phyloP scores from a whole-genome alignment of 2,888 invertebrate species.

The Caenorhabditis zanzibari region DNA sequence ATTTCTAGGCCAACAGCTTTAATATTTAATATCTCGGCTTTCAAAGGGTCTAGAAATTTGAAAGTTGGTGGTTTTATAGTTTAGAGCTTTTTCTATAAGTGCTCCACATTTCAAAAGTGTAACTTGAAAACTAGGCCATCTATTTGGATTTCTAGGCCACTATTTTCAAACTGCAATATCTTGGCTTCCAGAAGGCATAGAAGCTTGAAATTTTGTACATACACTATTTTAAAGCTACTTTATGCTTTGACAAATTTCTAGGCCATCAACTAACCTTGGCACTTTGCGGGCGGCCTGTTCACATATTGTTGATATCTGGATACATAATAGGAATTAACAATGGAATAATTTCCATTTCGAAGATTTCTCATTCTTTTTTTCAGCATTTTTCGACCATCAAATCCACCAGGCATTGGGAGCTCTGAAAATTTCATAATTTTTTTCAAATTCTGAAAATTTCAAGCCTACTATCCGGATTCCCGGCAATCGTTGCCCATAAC shows the following conservation, averaged over 20 bases:
- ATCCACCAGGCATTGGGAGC: constrained; percentile 61
- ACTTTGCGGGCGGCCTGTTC: constrained; percentile 54
- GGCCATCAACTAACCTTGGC: constrained; percentile 36
- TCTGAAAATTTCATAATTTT: constrained; percentile 24
- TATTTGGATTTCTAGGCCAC: too few relatives aligned
- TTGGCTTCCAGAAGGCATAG: too few relatives aligned
- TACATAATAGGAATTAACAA: constrained; percentile 59
- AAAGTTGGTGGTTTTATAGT: too few relatives aligned
- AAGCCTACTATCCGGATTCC: constrained; percentile 62
- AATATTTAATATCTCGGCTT: not conserved
- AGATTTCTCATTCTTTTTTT: not conserved
- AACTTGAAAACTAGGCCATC: too few relatives aligned
- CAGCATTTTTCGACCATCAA: constrained; percentile 37
- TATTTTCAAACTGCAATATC: too few relatives aligned
- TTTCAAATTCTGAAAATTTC: too few relatives aligned
- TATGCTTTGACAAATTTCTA: not conserved
- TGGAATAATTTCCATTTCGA: not conserved
- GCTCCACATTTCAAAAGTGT: too few relatives aligned
- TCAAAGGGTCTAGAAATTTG: not conserved
- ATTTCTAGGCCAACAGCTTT: not conserved
- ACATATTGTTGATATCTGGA: constrained; percentile 71
- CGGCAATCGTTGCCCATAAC: constrained; percentile 68
- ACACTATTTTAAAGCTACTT: too few relatives aligned
- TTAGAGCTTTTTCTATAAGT: too few relatives aligned
- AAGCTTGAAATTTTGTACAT: not conserved